Evolutionary conservation across 2,113 vertebrate genomes (phyloP), one percentile per base, ranked within the genome.

Genomic region (Nerophis ophidion): DNA sequence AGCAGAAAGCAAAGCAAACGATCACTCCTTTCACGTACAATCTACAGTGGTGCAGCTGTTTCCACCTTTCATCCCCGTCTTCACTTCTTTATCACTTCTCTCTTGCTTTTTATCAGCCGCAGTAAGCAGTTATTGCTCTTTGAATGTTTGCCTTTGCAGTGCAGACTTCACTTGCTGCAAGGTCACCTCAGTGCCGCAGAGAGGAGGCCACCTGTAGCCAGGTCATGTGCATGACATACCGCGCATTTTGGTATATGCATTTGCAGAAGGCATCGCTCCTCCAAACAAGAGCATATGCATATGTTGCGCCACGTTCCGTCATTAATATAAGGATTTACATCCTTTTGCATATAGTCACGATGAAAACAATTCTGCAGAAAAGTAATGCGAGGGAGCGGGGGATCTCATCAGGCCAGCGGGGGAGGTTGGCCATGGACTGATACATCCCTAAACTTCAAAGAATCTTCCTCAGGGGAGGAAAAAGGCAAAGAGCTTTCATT

Each of bases 1-100:
- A 62, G 54, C n/a, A 16, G 57, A 72, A 83, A 71, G 65, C 53
- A 40, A 63, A 55, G 46, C 61, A 47, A 60, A 48, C 53, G 66
- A 19, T 72, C 51, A 60, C 49, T 48, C 59, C 81, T 85, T 86
- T 89, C 72, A 80, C 70, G 68, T 66, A 68, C 87, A 90, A 90
- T 89, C 87, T 89, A 76, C 80, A 86, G 81, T 81, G 79, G 71
- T 65, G 77, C 87, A 88, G 88, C 82, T 83, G 79, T 69, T 71
- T 76, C 69, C 48, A 46, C 64, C 68, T 64, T 19, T 74, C 75
- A 57, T 51, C 63, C 55, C 46, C 61, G 34, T 49, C 48, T 55
- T 54, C 65, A 59, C 72, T 65, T 68, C 65, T 63, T 53, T 61
- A 73, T 33, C 5, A 49, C 50, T 66, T 68, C 34, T 26, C 26